Conservation (phyloP, 1,140 invertebrate genomes). For the Apis dorsata region DNA sequence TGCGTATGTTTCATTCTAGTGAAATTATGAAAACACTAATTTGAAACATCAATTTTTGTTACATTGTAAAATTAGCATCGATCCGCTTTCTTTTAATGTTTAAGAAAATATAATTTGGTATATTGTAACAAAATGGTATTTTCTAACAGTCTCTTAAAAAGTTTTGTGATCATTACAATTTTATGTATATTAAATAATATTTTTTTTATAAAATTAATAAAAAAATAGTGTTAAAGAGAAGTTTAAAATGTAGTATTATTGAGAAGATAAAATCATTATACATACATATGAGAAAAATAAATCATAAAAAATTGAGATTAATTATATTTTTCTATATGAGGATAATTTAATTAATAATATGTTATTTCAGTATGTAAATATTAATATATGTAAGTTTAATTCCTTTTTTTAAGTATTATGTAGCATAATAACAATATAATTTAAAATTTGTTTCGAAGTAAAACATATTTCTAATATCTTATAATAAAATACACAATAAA, state of each 20-base stretch:
- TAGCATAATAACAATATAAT: slow-evolving; percentile 44
- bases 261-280: slow-evolving; percentile 12
- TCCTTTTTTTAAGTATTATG: background rate
- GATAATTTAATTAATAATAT: background rate
- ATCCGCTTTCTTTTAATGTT: slow-evolving; percentile 7
- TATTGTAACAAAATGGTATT: slow-evolving; percentile 40
- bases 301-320: slow-evolving; percentile 8
- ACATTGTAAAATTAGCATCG: background rate
- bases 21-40: slow-evolving; percentile 33
- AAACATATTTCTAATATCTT: slow-evolving; percentile 34
- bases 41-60: background rate
- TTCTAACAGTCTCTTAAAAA: slow-evolving; percentile 37
- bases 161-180: slow-evolving; percentile 41
- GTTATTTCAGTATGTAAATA: background rate
- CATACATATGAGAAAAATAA: slow-evolving; percentile 2
- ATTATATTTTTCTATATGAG: slow-evolving; percentile 27
- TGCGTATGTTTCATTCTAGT: slow-evolving; percentile 50
- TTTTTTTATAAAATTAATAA: background rate
- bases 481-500: slow-evolving; percentile 71
- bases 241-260: background rate
- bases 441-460: slow-evolving; percentile 34
- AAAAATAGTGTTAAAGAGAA: background rate
- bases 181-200: background rate
- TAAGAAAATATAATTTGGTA: slow-evolving; percentile 55
- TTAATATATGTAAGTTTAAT: slow-evolving; percentile 8